Conservation (phyloP, 2,797 vertebrate genomes). For the Tapirus indicus region DNA sequence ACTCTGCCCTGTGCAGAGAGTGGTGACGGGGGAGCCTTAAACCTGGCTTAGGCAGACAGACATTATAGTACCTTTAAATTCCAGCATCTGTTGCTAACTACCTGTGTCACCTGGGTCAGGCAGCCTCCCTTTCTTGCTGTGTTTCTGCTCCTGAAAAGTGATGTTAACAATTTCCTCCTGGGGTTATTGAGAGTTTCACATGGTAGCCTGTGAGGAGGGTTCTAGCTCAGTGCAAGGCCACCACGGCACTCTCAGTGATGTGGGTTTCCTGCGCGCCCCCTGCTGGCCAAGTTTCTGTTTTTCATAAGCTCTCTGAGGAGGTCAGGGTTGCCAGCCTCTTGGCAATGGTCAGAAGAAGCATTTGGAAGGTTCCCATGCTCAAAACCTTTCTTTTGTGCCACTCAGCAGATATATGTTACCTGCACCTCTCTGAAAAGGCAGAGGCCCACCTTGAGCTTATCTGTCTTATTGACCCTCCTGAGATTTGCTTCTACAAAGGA, state of each 20-base stretch:
- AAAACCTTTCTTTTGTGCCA: background rate
- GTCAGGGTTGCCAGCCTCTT: background rate
- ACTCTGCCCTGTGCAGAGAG: background rate
- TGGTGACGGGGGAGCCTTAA: background rate
- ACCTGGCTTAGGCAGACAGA: background rate
- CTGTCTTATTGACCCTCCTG: background rate
- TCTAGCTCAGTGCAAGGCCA: accelerated
- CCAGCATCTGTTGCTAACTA: background rate
- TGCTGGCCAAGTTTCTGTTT: background rate
- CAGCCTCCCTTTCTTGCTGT: background rate
- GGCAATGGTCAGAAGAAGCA: background rate
- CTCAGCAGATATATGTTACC: background rate
- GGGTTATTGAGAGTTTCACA: background rate
- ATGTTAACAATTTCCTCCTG: background rate
- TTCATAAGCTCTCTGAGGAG: background rate
- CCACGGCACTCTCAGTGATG: background rate
- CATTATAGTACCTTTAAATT: background rate
- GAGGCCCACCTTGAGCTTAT: background rate
- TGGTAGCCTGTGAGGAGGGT: background rate
- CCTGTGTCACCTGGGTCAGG: background rate
- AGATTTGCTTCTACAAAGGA: background rate
- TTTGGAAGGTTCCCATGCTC: background rate
- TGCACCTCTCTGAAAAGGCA: background rate
- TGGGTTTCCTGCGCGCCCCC: accelerated
- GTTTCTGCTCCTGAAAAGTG: background rate